Conservation (phyloP, 2,113 vertebrate genomes). For the Stegostoma tigrinum region DNA sequence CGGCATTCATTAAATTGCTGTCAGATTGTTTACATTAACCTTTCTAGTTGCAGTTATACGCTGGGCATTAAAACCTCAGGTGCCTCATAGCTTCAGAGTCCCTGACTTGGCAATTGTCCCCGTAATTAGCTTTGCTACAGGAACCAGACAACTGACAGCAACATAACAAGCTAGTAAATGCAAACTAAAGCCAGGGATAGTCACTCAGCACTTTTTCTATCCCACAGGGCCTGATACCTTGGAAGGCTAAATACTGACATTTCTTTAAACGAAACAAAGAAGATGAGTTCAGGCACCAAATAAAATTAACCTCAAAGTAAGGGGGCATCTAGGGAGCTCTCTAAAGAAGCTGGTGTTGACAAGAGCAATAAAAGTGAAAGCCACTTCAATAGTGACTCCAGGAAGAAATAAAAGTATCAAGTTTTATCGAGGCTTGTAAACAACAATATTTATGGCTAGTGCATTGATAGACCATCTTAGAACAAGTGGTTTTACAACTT, state of each 20-base stretch:
- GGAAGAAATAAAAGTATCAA: slow-evolving; percentile 27
- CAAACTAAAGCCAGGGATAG: neutral
- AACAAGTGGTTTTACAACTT: neutral
- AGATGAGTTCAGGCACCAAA: neutral
- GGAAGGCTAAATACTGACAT: slow-evolving; percentile 8
- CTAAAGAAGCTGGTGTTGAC: neutral
- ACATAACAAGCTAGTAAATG: slow-evolving; percentile 31
- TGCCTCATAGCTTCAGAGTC: neutral
- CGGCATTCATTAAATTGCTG: slow-evolving; percentile 4
- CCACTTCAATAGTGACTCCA: neutral
- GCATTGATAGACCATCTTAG: neutral
- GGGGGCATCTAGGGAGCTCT: neutral
- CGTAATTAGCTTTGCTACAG: slow-evolving; percentile 24
- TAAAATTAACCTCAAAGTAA: neutral
- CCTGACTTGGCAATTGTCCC: slow-evolving; percentile 20
- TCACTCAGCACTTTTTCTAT: neutral
- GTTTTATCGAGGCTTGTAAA: slow-evolving; percentile 10
- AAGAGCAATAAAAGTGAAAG: slow-evolving; percentile 3
- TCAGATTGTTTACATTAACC: neutral
- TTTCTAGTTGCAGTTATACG: neutral
- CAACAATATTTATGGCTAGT: neutral
- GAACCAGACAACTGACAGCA: slow-evolving; percentile 15
- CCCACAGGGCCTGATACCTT: neutral
- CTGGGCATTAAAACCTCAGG: slow-evolving; percentile 9
- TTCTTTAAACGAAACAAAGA: neutral